phyloP scores from a whole-genome alignment of 2,888 invertebrate genomes.

The Epinotia ramella region DNA sequence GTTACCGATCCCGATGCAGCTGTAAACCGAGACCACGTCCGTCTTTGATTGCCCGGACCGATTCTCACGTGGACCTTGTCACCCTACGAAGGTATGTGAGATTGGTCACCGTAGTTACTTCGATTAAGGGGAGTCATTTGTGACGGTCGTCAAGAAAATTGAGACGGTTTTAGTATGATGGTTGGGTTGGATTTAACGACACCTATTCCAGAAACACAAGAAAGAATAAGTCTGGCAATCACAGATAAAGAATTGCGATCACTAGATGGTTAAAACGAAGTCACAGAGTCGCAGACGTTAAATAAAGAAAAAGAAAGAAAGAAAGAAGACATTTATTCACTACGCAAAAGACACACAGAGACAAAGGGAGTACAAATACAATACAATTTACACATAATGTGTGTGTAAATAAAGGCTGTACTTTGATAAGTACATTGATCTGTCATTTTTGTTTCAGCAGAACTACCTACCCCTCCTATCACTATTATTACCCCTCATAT shows the following conservation, averaged over 20 bases:
- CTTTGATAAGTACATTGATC: no score
- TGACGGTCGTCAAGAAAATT: not conserved
- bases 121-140: constrained; percentile 11
- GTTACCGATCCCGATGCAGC: constrained; percentile 42
- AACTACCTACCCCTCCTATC: no score
- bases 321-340: no score
- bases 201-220: not conserved
- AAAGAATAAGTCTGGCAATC: not conserved
- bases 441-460: no score
- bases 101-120: constrained; percentile 27
- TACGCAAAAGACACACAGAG: no score
- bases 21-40: constrained; percentile 44
- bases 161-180: not conserved
- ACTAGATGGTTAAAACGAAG: not conserved
- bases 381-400: no score
- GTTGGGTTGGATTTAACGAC: not conserved
- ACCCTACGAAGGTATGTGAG: constrained; percentile 2
- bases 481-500: no score
- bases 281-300: no score
- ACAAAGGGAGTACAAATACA: no score
- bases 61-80: constrained; percentile 37
- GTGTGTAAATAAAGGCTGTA: no score
- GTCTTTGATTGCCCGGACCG: constrained; percentile 44
- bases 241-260: not conserved
- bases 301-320: no score